These are phyloP conservation scores for Cynodonichthys magdalenae DNA, from an alignment of 2,797 vertebrate genomes.

Conservation along the genomic window DNA sequence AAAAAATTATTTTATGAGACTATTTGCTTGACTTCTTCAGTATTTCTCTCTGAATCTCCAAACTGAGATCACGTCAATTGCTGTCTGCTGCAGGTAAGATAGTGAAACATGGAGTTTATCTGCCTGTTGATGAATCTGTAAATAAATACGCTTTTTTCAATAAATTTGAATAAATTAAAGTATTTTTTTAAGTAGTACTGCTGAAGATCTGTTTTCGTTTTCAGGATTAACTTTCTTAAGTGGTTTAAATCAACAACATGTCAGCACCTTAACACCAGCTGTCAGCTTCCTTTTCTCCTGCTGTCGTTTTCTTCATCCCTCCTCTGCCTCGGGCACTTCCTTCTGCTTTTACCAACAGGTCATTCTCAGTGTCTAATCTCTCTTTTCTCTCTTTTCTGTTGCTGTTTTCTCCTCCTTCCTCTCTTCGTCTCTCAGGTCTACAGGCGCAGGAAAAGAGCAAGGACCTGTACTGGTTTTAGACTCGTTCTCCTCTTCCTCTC, in stretches of 20 bases:
- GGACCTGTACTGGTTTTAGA: slow-evolving; percentile 98
- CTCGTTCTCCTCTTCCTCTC: slow-evolving; percentile 36
- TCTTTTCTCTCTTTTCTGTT: slow-evolving; percentile 56
- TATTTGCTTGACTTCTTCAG: not conserved
- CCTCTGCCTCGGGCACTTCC: slow-evolving; percentile 47
- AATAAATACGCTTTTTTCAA: too few species aligned
- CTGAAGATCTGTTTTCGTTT: not conserved
- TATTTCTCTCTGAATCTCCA: not conserved
- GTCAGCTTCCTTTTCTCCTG: slow-evolving; percentile 57
- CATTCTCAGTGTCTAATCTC: slow-evolving; percentile 60
- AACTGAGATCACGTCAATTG: not conserved
- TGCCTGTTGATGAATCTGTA: too few species aligned
- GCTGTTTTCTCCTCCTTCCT: slow-evolving; percentile 59
- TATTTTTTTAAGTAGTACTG: slow-evolving; percentile 3
- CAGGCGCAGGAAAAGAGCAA: slow-evolving; percentile 97
- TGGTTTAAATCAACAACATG: slow-evolving; percentile 52
- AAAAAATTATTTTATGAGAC: not conserved
- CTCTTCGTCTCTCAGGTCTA: slow-evolving; percentile 89
- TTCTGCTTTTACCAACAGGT: slow-evolving; percentile 44
- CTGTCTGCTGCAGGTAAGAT: not conserved
- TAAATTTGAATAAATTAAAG: slow-evolving; percentile 19
- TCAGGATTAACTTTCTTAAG: slow-evolving; percentile 57
- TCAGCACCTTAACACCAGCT: slow-evolving; percentile 64
- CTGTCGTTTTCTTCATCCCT: slow-evolving; percentile 52
- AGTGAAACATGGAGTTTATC: too few species aligned